phyloP scores from a whole-genome alignment of 2,797 vertebrate species.

The Liparis tanakae region DNA sequence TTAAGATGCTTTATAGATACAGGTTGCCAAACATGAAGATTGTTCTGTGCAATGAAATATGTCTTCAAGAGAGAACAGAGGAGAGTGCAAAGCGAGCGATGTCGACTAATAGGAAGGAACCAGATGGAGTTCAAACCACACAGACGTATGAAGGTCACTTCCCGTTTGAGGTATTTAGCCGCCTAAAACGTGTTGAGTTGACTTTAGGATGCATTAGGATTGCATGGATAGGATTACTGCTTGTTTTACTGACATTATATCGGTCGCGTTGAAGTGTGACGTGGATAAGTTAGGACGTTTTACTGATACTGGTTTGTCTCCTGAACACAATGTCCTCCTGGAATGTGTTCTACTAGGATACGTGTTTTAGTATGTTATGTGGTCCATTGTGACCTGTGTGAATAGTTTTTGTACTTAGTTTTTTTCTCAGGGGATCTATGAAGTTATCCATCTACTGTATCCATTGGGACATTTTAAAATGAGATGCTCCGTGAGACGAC shows the following conservation, averaged over 20 bases:
- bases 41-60: not conserved
- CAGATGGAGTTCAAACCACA: constrained; percentile 3
- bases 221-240: not conserved
- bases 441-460: not conserved
- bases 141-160: constrained; percentile 13
- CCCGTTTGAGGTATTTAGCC: constrained; percentile 11
- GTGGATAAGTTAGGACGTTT: not conserved
- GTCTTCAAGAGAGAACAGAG: not conserved
- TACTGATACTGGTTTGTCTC: not conserved
- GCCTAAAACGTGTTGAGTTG: constrained; percentile 6
- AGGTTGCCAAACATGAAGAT: constrained; percentile 19
- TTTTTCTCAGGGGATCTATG: not conserved
- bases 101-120: not conserved
- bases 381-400: not conserved
- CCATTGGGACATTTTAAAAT: not conserved
- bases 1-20: constrained; percentile 22
- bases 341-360: not conserved
- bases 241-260: constrained; percentile 9
- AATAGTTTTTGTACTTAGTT: not conserved
- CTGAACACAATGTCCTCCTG: not conserved
- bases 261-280: not conserved
- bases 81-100: not conserved
- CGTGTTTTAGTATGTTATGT: not conserved
- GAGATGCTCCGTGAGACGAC: not conserved
- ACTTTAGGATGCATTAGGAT: not conserved